These are phyloP conservation scores for Troides oblongomaculatus DNA, from an alignment of 2,888 invertebrate species.

Conservation along the genomic window DNA sequence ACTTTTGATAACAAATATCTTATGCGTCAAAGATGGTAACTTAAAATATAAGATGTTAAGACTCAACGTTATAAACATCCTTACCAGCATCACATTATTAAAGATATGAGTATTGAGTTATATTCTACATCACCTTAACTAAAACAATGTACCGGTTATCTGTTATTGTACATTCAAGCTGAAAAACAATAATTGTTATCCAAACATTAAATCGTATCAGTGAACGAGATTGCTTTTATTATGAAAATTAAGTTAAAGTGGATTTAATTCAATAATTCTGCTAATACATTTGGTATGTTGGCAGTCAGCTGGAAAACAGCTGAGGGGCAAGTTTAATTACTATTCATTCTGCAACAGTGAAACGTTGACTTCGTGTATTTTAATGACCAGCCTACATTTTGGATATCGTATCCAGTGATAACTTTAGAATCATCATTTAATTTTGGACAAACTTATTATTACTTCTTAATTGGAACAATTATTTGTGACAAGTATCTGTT, in stretches of 20 bases:
- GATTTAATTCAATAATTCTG: neutral
- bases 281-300: constrained; percentile 11
- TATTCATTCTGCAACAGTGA: constrained; percentile 31
- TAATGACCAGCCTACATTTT: constrained; percentile 21
- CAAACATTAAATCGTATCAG: too few relatives aligned
- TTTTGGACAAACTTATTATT: neutral
- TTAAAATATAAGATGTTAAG: neutral
- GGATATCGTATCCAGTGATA: constrained; percentile 4
- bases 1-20: too few relatives aligned
- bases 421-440: constrained; percentile 1
- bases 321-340: constrained; percentile 73
- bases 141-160: too few relatives aligned
- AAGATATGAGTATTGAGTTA: too few relatives aligned
- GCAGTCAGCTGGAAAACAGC: constrained; percentile 57
- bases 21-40: neutral
- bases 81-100: too few relatives aligned
- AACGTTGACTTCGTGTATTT: constrained; percentile 19
- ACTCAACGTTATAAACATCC: neutral
- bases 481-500: neutral
- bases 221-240: too few relatives aligned
- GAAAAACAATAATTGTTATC: too few relatives aligned
- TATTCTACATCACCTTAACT: too few relatives aligned
- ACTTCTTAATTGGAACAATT: neutral
- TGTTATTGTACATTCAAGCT: too few relatives aligned
- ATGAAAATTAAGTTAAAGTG: neutral